phyloP scores from a whole-genome alignment of 2,113 vertebrate species.

The Fukomys damarensis region DNA sequence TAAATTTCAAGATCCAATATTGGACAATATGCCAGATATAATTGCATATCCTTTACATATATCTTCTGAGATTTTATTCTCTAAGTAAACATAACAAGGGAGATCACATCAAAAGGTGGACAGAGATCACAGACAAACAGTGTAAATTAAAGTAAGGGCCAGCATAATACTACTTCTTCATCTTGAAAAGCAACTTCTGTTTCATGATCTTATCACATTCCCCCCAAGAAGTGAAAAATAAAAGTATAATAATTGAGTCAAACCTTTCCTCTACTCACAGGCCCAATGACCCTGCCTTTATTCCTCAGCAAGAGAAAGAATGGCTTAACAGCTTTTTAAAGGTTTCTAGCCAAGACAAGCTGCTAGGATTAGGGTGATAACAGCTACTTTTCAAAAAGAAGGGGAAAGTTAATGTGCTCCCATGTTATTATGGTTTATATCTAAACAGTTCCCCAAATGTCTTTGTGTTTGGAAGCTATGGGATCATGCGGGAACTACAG shows the following conservation, averaged over 20 bases:
- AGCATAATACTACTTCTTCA: not conserved
- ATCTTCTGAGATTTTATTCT: not conserved
- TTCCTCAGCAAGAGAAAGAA: slow-evolving; percentile 23
- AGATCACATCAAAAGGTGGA: not conserved
- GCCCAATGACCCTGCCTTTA: not conserved
- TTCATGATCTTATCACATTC: slow-evolving; percentile 21
- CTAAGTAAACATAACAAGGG: not conserved
- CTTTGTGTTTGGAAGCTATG: not conserved
- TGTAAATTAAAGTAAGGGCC: not conserved
- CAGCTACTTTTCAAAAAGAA: accelerated
- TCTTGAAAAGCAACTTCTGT: not conserved
- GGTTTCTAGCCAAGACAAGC: not conserved
- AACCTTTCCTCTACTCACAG: not conserved
- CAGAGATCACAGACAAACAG: not conserved
- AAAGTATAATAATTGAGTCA: not conserved
- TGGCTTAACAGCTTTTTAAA: not conserved
- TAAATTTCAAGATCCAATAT: slow-evolving; percentile 27
- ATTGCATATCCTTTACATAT: not conserved
- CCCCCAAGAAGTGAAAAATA: not conserved
- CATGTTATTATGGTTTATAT: not conserved
- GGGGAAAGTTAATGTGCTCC: not conserved
- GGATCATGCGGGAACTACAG: not conserved
- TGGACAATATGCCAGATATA: not conserved
- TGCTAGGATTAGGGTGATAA: not conserved
- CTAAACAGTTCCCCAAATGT: not conserved